Evolutionary conservation across 2,797 vertebrate species (phyloP), one percentile per base, ranked within the genome.

Genomic region (Astyanax mexicanus): DNA sequence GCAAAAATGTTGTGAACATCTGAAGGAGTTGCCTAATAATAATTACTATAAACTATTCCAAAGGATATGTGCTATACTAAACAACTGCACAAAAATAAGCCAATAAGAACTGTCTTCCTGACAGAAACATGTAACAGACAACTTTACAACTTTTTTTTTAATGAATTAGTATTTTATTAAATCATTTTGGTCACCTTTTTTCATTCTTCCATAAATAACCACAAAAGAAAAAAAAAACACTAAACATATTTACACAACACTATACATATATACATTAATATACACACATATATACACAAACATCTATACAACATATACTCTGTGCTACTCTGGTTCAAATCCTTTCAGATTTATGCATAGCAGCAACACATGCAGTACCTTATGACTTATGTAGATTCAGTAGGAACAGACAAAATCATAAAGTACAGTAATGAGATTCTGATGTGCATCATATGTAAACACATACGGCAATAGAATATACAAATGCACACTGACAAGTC

Each of bases 81-180:
- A n/a, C n/a, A n/a, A n/a, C n/a, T n/a, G n/a, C n/a, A n/a, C n/a
- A n/a, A n/a, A n/a, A n/a, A n/a, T n/a, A 9, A 7, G 9, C 11
- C n/a, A n/a, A n/a, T n/a, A 9, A 7, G 9, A 11, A 38, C 10
- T 38, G 38, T 4, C 0, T n/a, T n/a, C n/a, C n/a, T 9, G 7
- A 4, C 8, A 44, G 12, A 4, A 11, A 23, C 58, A 4, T 17
- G 6, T 19, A 49, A 37, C 11, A 29, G 12, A 29, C 5, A 37
- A 44, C 3, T 44, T 1, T 11, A 9, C 37, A 3, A 40, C 21
- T n/a, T n/a, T n/a, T n/a, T n/a, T n/a, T n/a, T n/a, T n/a, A n/a
- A n/a, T n/a, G n/a, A 81, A 74, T 90, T 83, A 84, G 77, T 80
- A 81, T 93, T n/a, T 94, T 92, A 92, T 91, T 92, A 90, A n/a